Percentiles rank a stretch among this genome's conserved stretches.
Evolutionary conservation across 2,797 vertebrate genomes (phyloP).

Genomic region (Pseudomugil tenellus): DNA sequence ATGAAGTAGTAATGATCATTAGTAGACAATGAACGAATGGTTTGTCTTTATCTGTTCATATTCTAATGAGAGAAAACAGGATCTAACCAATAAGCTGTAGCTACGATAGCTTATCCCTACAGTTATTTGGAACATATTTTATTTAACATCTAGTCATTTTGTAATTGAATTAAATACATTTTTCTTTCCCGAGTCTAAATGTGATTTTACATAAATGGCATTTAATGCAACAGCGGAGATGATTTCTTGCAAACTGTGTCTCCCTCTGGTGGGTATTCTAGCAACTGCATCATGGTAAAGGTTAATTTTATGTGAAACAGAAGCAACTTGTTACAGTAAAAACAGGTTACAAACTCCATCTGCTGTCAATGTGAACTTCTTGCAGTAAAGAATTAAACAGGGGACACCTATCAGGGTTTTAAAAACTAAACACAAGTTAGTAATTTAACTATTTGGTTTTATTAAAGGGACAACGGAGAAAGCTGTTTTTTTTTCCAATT

Average conservation of each 20-base stretch:
- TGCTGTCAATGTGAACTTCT: conserved; percentile 40
- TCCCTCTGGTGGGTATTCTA: conserved; percentile 58
- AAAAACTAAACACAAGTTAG: too few species aligned
- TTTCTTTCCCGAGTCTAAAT: neutral
- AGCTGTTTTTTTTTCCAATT: conserved; percentile 84
- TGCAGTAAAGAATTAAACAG: conserved; percentile 15
- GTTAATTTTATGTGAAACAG: neutral
- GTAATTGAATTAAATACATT: neutral
- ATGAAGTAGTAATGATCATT: too few species aligned
- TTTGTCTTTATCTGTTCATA: neutral
- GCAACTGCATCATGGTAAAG: conserved; percentile 14
- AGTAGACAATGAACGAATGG: too few species aligned
- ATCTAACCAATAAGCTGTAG: neutral
- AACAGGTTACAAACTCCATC: conserved; percentile 37
- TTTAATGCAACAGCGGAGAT: neutral
- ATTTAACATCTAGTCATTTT: neutral
- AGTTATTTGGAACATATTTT: neutral
- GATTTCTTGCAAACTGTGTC: conserved; percentile 22
- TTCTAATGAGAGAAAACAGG: neutral
- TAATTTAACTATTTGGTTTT: neutral
- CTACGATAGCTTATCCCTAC: neutral
- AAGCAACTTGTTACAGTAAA: neutral
- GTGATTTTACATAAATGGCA: neutral
- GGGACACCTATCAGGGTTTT: neutral
- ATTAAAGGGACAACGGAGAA: conserved; percentile 26